These are phyloP conservation scores for Corydoras sp. DNA, from an alignment of 2,113 vertebrate genomes.

Conservation along the genomic window DNA sequence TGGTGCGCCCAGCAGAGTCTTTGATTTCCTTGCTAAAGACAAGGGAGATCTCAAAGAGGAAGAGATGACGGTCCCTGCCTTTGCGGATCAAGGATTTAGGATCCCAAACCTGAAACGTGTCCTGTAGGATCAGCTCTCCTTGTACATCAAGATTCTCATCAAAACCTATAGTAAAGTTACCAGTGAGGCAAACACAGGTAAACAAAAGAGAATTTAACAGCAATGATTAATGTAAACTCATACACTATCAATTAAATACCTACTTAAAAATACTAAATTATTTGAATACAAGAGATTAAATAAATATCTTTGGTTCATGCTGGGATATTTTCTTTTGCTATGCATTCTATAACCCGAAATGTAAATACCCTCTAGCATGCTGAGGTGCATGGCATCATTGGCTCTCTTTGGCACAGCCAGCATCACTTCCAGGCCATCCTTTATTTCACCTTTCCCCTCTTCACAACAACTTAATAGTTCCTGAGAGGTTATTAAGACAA, in stretches of 20 bases:
- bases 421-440: constrained; percentile 97
- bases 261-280: too few species aligned
- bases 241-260: too few species aligned
- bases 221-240: too few species aligned
- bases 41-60: constrained; percentile 96
- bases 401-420: constrained; percentile 94
- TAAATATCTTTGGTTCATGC: too few species aligned
- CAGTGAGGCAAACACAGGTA: too few species aligned
- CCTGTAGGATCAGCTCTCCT: constrained; percentile 94
- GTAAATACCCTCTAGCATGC: constrained; percentile 91
- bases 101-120: constrained; percentile 99
- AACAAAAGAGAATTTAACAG: too few species aligned
- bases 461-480: constrained; percentile 89
- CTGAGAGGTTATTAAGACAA: too few species aligned
- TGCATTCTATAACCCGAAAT: neutral
- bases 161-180: constrained; percentile 69
- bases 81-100: constrained; percentile 96
- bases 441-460: constrained; percentile 96
- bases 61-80: constrained; percentile 92
- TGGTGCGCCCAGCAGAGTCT: constrained; percentile 93
- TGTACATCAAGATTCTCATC: constrained; percentile 96
- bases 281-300: too few species aligned
- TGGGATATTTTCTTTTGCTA: neutral
- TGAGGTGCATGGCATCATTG: constrained; percentile 96
- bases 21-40: constrained; percentile 98